Base-by-base conservation (phyloP, 2,113 vertebrate genomes). In the Sclerurus mexicanus region DNA sequence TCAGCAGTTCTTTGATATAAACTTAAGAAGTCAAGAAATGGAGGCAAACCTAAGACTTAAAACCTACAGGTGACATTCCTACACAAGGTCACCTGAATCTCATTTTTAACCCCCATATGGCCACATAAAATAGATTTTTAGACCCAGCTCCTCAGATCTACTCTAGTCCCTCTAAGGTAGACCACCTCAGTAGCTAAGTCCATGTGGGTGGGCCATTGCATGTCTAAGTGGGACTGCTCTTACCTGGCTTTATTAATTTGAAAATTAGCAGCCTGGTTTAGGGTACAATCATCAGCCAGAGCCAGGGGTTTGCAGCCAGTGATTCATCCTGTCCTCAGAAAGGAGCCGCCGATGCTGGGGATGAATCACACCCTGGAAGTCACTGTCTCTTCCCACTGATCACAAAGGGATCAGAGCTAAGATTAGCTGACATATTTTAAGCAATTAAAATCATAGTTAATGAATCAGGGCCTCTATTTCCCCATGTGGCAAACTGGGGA, bases 241-340 rank as follows among this genome's bases (percentile, higher is more conserved):
- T 44, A 10, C 66, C 47, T 80, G 64, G 33, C 20, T 82, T 87
- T 10, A 33, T 77, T 69, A n/a, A 73, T 84, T 50, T 28, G n/a
- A 35, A 59, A 94, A 77, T 86, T 74, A 93, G 16, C 59, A 81
- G 31, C 53, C 6, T 12, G 35, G 8, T 73, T 83, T 46, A 64
- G 69, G 23, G 28, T 72, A 19, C 28, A 74, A 55, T 12, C 31
- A 82, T 25, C 74, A 85, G 56, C 63, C 27, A 93, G 47, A 84
- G 46, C 15, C n/a, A 33, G 18, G 67, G n/a, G 14, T 58, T 59
- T 71, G 67, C 72, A 77, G 42, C 0, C 5, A 55, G 55, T 92
- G 94, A 96, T 71, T 95, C 94, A 95, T 67, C 68, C 63, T 55
- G 27, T 50, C 42, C 79, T 93, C 79, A 31, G 78, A 66, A 90